A percentile compares a stretch with the other conserved stretches of the same genome.
Evolutionary conservation across 2,888 invertebrate genomes (phyloP).

Genomic region (Ormyrus thymus): DNA sequence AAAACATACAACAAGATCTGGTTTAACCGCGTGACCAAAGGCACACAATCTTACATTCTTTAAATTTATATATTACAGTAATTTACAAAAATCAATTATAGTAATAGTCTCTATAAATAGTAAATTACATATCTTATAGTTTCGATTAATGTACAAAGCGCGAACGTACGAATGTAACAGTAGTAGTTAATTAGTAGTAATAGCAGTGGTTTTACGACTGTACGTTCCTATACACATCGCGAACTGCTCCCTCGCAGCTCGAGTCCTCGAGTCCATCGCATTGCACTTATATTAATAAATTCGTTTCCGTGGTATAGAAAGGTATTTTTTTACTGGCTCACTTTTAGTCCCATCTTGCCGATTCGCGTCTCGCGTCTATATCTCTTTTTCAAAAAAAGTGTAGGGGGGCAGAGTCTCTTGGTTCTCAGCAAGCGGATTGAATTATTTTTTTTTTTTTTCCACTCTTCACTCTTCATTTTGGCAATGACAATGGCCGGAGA

Average conservation of each 20-base stretch:
- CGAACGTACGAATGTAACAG: slow-evolving; percentile 61
- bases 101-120: slow-evolving; percentile 65
- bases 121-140: slow-evolving; percentile 61
- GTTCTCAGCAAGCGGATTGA: neutral
- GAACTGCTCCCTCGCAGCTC: slow-evolving; percentile 34
- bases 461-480: slow-evolving; percentile 8
- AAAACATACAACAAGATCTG: slow-evolving; percentile 74
- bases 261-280: slow-evolving; percentile 37
- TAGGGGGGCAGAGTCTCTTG: neutral
- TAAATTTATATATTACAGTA: slow-evolving; percentile 66
- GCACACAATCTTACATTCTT: slow-evolving; percentile 69
- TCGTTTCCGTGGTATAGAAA: slow-evolving; percentile 50
- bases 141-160: slow-evolving; percentile 67
- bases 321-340: slow-evolving; percentile 38
- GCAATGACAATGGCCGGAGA: slow-evolving; percentile 54
- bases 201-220: slow-evolving; percentile 54
- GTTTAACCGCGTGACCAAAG: slow-evolving; percentile 72
- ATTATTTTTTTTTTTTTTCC: neutral
- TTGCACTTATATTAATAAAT: slow-evolving; percentile 53
- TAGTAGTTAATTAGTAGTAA: slow-evolving; percentile 55
- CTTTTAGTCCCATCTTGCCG: neutral
- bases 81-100: slow-evolving; percentile 70
- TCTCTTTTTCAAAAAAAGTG: no score
- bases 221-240: slow-evolving; percentile 50
- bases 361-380: no score